phyloP scores from a whole-genome alignment of 2,113 vertebrate genomes.

The Galbula dea region DNA sequence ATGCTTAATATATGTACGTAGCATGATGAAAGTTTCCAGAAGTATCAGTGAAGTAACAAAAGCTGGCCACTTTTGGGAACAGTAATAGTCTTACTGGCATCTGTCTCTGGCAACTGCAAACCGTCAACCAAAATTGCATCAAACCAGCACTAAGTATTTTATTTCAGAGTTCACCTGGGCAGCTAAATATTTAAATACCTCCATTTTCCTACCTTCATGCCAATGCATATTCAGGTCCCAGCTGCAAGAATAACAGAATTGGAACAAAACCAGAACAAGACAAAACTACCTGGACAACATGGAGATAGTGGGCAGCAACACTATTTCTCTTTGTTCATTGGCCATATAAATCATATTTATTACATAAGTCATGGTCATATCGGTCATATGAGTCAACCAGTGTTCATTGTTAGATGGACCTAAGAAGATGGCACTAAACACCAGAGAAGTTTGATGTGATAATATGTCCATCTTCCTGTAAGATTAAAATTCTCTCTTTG shows the following conservation, averaged over 20 bases:
- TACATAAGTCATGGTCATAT: not conserved
- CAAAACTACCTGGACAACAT: not conserved
- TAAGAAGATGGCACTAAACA: not conserved
- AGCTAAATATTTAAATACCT: not conserved
- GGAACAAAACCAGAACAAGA: not conserved
- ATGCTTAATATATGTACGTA: not conserved
- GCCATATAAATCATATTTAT: not conserved
- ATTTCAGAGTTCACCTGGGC: not conserved
- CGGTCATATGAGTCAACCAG: not conserved
- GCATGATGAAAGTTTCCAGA: not conserved
- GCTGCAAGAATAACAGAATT: not conserved
- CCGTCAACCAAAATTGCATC: slow-evolving; percentile 2
- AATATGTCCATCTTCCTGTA: not conserved
- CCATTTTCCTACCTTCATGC: not conserved
- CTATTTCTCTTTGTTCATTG: not conserved
- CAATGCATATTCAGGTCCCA: not conserved
- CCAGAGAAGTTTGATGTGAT: not conserved
- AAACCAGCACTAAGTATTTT: not conserved
- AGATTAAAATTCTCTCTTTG: not conserved
- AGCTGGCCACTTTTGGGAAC: not conserved
- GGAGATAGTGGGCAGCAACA: not conserved
- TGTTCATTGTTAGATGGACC: not conserved
- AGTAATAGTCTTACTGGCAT: not conserved
- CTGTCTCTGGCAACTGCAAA: not conserved
- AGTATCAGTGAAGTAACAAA: not conserved